These are phyloP conservation scores for Beaufortia kweichowensis DNA, from an alignment of 2,113 vertebrate species.

Conservation along the genomic window DNA sequence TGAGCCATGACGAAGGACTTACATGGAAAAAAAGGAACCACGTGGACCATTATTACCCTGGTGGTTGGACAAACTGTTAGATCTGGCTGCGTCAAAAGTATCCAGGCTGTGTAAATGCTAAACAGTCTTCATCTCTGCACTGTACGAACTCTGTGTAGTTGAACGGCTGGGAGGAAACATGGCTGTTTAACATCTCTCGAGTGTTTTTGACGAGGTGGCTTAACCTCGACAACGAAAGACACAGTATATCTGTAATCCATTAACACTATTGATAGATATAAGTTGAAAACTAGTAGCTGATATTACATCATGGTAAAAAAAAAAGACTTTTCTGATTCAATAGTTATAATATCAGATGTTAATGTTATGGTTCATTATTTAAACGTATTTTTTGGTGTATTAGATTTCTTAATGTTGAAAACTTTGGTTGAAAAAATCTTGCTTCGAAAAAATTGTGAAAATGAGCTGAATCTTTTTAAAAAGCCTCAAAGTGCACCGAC, in stretches of 20 bases:
- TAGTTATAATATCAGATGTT: constrained; percentile 73
- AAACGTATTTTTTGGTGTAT: constrained; percentile 79
- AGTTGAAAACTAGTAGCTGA: constrained; percentile 75
- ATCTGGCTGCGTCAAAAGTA: constrained; percentile 29
- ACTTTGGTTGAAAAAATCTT: constrained; percentile 66
- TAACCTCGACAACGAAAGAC: constrained; percentile 61
- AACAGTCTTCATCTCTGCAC: constrained; percentile 45
- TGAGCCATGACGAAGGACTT: constrained; percentile 17
- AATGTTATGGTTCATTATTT: constrained; percentile 78
- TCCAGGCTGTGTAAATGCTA: constrained; percentile 37
- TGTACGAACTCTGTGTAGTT: constrained; percentile 41
- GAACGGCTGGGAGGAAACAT: neutral
- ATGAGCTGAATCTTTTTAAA: constrained; percentile 75
- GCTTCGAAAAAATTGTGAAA: constrained; percentile 55
- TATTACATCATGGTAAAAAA: constrained; percentile 76
- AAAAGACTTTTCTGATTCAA: constrained; percentile 75
- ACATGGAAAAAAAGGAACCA: constrained; percentile 18
- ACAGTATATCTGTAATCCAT: constrained; percentile 73
- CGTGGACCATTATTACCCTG: constrained; percentile 37
- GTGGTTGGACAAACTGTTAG: constrained; percentile 29
- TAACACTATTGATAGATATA: constrained; percentile 75
- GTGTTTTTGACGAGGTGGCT: constrained; percentile 32
- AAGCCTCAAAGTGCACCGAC: constrained; percentile 71
- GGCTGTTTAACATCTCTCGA: constrained; percentile 42
- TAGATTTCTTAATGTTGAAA: constrained; percentile 74